phyloP scores from a whole-genome alignment of 2,797 vertebrate genomes.

The Tokudaia muenninki region DNA sequence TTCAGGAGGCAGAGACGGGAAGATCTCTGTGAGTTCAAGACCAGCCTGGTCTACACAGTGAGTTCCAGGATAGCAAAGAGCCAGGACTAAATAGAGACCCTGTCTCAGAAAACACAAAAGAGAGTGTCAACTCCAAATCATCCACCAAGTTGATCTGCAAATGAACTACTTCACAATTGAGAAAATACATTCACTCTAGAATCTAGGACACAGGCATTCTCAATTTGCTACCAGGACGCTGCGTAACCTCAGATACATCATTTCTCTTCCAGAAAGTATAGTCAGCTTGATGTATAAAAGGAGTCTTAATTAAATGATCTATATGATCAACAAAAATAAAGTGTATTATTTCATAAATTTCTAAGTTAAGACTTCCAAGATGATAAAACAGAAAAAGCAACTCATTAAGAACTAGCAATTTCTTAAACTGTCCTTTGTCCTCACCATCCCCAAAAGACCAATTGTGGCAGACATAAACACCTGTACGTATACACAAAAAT shows the following conservation, averaged over 20 bases:
- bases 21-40: background rate
- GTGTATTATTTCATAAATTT: slow-evolving; percentile 5
- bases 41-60: background rate
- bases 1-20: background rate
- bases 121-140: slow-evolving; percentile 94
- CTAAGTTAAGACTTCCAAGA: no score
- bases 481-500: background rate
- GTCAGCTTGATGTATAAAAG: background rate
- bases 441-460: background rate
- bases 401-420: background rate
- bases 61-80: background rate
- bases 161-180: slow-evolving; percentile 71
- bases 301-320: slow-evolving; percentile 18
- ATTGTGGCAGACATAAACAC: background rate
- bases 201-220: background rate
- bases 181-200: background rate
- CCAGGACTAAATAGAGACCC: background rate
- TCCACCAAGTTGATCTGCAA: slow-evolving; percentile 96
- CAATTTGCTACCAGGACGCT: background rate
- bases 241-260: background rate
- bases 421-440: background rate
- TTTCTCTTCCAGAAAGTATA: background rate
- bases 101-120: background rate
- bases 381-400: background rate
- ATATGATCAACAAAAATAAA: slow-evolving; percentile 25